Percentiles rank a stretch among this genome's conserved stretches.
Conservation (phyloP, 2,888 invertebrate genomes). For the Tanypteryx hageni region DNA sequence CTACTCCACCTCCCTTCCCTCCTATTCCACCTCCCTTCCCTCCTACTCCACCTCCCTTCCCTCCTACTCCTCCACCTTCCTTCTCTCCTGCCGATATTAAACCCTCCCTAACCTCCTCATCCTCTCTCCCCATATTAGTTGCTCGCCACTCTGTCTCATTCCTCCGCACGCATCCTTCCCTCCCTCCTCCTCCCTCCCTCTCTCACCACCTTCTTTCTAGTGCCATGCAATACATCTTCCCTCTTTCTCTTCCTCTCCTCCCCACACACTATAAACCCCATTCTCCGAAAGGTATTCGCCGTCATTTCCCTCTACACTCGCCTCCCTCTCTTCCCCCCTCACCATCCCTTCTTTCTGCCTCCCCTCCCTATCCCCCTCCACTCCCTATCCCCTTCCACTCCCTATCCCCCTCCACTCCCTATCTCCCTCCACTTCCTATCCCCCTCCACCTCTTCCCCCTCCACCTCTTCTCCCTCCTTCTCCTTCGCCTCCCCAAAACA, state of each 20-base stretch:
- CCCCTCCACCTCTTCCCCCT: not conserved
- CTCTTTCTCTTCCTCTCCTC: no score
- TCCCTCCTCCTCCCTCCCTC: no score
- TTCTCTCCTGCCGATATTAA: no score
- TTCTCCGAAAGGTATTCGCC: constrained; percentile 23
- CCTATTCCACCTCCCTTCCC: no score
- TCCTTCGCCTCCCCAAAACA: not conserved
- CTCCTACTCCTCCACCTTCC: not conserved
- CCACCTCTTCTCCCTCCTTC: not conserved
- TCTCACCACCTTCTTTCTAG: not conserved
- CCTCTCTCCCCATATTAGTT: constrained; percentile 41
- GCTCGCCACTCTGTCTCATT: no score
- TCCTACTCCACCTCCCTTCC: not conserved
- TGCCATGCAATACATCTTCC: no score
- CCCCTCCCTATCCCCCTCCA: not conserved
- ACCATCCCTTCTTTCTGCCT: not conserved
- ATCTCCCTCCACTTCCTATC: not conserved
- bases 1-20: not conserved
- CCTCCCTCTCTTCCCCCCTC: no score
- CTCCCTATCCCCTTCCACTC: no score
- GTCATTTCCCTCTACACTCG: constrained; percentile 11
- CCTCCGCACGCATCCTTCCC: constrained; percentile 20
- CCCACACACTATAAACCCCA: not conserved
- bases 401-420: not conserved
- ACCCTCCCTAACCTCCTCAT: no score